Base-by-base conservation (phyloP, 2,797 vertebrate genomes). In the Diplodus sargus region DNA sequence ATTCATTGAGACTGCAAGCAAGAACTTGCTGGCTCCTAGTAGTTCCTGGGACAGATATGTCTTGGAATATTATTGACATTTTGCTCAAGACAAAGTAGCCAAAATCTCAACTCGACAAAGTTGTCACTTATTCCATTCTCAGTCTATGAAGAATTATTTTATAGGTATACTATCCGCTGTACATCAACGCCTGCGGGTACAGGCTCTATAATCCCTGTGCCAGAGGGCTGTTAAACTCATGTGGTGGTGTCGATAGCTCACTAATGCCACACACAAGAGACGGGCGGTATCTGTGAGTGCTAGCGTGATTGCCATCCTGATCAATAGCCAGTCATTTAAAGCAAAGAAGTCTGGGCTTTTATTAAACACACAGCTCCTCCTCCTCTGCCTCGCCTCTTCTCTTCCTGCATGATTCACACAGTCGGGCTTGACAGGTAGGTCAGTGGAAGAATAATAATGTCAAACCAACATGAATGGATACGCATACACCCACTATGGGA, bases 281-380 rank as follows among this genome's bases (percentile, higher is more conserved):
- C 68, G 78, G 70, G 70, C 71, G 71, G 79, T 62, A 75, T 90
- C 86, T 92, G 83, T 87, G 79, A 93, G 90, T 87, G 83, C 78
- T 82, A 77, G 83, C 78, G 78, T 78, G 87, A 90, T 84, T 91
- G 81, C 68, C 85, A 91, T 78, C 73, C 74, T 84, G 86, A 93
- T 92, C 92, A 90, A 93, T 92, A 91, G 75, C 58, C 63, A 85
- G 82, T 87, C 86, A 89, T 77, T 90, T 83, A 83, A 89, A 89
- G 82, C 65, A 52, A 78, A 34, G 47, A 52, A 79, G 81, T 72
- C 82, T 78, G 61, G 65, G 74, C 80, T 88, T 92, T 87, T 82
- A 90, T 89, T 72, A 82, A 87, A 76, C 83, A 65, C 57, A 53
- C 66, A 59, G 39, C 75, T 81, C 81, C 79, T 79, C 72, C 74